Base-by-base conservation (phyloP, 37 sponge, comb jelly and placozoan species). In the Oscarella lobularis region DNA sequence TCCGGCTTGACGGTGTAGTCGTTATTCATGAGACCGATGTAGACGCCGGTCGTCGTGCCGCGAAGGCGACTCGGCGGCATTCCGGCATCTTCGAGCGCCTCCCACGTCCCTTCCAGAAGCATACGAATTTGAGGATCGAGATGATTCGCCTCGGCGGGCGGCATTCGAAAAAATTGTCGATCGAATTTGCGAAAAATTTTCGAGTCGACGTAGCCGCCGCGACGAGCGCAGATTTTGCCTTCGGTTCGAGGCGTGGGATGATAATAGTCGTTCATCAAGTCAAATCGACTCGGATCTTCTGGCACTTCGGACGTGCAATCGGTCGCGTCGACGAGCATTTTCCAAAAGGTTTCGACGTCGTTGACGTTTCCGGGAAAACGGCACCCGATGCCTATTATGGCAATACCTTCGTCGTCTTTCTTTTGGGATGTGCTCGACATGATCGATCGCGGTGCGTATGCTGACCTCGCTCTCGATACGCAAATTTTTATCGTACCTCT, bases 41-140 rank as follows among this genome's bases (percentile, higher is more conserved):
- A 84, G 2, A 84, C 80, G 31, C 85, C 80, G 0, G 74, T 75
- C 36, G 73, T 77, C 36, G 39, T 81, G 0, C 80, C 85, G 39
- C 55, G 36, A 31, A 84, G 39, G 66, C 72, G 66, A 2, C 34
- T 68, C 30, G 85, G 80, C 6, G 70, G 66, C 74, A 66, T 72
- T 6, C 85, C 85, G 3, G 80, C 82, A 54, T 84, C 85, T 29
- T 72, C 65, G 6, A 84, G 75, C 0, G 85, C 85, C 54, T 84
- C 85, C 40, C 78, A 81, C n/a, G 80, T 33, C 27, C 74, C 79
- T 74, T 84, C 85, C 38, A 84, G 80, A 29, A 84, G 79, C 2
- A 84, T 6, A 35, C 85, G 82, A 2, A 84, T 78, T 36, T 84
- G 85, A n/a, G 85, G 85, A 39, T 84, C 85, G 80, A 84, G 78